Evolutionary conservation across 1,140 invertebrate genomes (phyloP).

Genomic region (Amyelois transitella): DNA sequence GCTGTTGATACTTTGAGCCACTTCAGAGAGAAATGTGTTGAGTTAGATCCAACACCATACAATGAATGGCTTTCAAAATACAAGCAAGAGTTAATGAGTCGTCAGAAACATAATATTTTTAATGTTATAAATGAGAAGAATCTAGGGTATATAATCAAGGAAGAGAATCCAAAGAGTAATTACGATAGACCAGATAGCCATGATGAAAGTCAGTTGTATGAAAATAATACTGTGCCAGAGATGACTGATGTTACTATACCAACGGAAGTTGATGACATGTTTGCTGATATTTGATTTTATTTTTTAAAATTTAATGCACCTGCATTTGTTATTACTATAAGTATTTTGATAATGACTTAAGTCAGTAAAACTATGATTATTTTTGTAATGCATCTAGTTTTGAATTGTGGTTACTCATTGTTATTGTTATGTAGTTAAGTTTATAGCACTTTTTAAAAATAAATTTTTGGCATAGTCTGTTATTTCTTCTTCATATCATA

Average conservation of each 20-base stretch:
- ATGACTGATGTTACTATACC: constrained; percentile 46
- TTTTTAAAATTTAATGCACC: too few species aligned
- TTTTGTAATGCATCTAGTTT: too few species aligned
- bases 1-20: constrained; percentile 42
- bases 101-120: constrained; percentile 42
- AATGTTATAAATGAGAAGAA: constrained; percentile 42
- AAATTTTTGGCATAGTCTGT: too few species aligned
- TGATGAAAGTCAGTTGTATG: constrained; percentile 54
- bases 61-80: constrained; percentile 63
- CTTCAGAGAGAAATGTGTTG: constrained; percentile 54
- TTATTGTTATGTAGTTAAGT: too few species aligned
- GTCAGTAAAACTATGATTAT: too few species aligned
- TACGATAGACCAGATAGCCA: constrained; percentile 29
- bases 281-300: constrained; percentile 55
- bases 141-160: constrained; percentile 51
- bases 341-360: too few species aligned
- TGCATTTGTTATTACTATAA: too few species aligned
- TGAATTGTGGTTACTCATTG: too few species aligned
- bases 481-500: too few species aligned
- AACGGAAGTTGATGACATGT: constrained; percentile 57
- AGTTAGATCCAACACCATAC: constrained; percentile 43
- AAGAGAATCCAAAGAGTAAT: constrained; percentile 51
- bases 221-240: constrained; percentile 55
- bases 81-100: constrained; percentile 37
- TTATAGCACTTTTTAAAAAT: too few species aligned